A percentile compares a stretch with the other conserved stretches of the same genome.
phyloP scores from a whole-genome alignment of 2,113 vertebrate species.

The Antidorcas marsupialis region DNA sequence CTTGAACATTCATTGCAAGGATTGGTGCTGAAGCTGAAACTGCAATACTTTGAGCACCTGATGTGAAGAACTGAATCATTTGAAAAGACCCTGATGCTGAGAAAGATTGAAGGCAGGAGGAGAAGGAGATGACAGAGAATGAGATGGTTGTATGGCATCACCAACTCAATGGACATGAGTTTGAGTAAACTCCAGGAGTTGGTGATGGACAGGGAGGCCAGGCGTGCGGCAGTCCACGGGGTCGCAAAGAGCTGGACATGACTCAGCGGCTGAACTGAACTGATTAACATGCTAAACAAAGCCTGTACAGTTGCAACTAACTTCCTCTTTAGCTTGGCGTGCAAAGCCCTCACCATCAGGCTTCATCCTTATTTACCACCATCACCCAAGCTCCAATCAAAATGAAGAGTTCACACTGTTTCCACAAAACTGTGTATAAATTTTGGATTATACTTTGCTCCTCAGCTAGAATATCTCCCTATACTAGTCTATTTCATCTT shows the following conservation, averaged over 20 bases:
- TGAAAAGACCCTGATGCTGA: background rate
- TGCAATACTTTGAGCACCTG: background rate
- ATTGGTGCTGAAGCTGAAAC: background rate
- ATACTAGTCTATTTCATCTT: background rate
- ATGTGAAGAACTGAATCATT: background rate
- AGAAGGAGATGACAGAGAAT: background rate
- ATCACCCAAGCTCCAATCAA: background rate
- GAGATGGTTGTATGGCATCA: background rate
- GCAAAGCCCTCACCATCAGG: background rate
- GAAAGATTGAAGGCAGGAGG: background rate
- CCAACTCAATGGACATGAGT: background rate
- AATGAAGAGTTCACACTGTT: background rate
- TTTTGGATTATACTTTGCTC: background rate
- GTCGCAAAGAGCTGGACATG: fast-evolving
- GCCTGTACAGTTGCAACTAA: background rate
- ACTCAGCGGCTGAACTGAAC: background rate
- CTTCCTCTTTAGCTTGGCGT: background rate
- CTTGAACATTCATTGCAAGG: background rate
- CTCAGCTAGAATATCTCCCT: background rate
- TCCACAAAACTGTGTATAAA: background rate
- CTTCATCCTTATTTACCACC: background rate
- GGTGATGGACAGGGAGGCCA: background rate
- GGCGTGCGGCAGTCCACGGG: fast-evolving
- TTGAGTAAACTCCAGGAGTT: background rate
- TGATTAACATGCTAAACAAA: background rate